Evolutionary conservation across 2,113 vertebrate species (phyloP).

Genomic region (Thomomys bottae): DNA sequence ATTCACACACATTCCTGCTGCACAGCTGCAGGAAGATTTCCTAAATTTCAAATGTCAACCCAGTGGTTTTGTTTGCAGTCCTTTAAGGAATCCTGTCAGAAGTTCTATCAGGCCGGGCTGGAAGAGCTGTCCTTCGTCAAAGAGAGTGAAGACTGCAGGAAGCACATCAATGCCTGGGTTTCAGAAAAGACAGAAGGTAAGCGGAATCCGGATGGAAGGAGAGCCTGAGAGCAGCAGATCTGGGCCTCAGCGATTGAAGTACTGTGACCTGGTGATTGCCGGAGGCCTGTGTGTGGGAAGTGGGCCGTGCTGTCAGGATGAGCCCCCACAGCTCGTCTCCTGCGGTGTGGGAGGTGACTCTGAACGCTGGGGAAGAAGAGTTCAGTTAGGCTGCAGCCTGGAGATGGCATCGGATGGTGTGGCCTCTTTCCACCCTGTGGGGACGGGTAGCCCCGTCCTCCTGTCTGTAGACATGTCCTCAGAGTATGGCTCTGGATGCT

Average conservation of each 20-base stretch:
- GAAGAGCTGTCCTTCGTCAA: constrained; percentile 88
- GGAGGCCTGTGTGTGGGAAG: neutral
- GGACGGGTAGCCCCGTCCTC: no score
- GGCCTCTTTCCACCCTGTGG: no score
- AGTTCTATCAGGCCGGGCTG: constrained; percentile 90
- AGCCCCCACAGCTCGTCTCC: no score
- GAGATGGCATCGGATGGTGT: no score
- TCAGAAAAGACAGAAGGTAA: constrained; percentile 91
- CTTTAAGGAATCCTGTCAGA: constrained; percentile 88
- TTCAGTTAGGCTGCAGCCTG: no score
- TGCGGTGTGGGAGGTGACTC: no score
- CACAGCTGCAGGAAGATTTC: neutral
- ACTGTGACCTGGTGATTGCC: neutral
- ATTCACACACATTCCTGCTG: neutral
- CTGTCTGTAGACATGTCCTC: neutral
- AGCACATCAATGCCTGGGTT: constrained; percentile 93
- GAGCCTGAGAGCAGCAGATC: no score
- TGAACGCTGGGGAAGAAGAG: no score
- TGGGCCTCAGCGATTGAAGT: accelerated
- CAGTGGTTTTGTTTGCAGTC: constrained; percentile 77
- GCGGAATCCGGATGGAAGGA: neutral
- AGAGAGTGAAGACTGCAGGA: constrained; percentile 87
- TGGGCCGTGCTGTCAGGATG: no score
- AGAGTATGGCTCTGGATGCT: neutral
- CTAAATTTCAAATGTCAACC: neutral